Evolutionary conservation across 2,888 invertebrate genomes (phyloP).

Genomic region (Eristalinus aeneus): DNA sequence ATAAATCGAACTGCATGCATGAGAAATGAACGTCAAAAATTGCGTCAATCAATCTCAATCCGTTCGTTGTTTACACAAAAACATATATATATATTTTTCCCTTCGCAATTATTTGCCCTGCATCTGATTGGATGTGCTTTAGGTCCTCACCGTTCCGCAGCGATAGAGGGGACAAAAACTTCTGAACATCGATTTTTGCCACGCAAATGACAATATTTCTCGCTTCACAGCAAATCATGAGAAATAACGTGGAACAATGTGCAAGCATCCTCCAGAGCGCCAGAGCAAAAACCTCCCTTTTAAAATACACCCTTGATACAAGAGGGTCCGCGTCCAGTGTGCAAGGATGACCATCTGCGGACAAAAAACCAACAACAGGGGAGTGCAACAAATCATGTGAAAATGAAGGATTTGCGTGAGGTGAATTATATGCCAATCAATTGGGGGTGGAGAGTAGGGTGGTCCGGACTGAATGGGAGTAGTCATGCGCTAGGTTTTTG

Average conservation of each 20-base stretch:
- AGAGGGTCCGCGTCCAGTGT: background rate
- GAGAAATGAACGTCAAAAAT: background rate
- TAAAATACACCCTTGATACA: background rate
- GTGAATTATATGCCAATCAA: constrained; percentile 22
- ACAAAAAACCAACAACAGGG: background rate
- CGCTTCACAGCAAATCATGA: constrained; percentile 10
- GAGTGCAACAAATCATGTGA: constrained; percentile 58
- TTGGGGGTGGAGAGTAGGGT: background rate
- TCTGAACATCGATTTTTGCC: background rate
- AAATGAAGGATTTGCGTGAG: constrained; percentile 52
- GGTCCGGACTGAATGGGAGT: too few species aligned
- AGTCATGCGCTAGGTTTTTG: background rate
- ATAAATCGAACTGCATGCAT: background rate
- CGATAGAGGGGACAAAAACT: background rate
- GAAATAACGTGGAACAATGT: constrained; percentile 37
- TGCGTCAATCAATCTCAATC: constrained; percentile 16
- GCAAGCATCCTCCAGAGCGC: constrained; percentile 15
- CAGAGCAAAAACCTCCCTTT: background rate
- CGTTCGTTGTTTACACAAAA: constrained; percentile 13
- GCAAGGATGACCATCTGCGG: background rate
- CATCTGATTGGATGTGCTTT: constrained; percentile 20
- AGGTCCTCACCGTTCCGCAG: constrained; percentile 9
- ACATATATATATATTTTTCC: background rate
- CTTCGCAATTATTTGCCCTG: background rate
- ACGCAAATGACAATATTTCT: constrained; percentile 22